These are phyloP conservation scores for Lycophotia porphyrea DNA, from an alignment of 2,888 invertebrate genomes.

Conservation along the genomic window DNA sequence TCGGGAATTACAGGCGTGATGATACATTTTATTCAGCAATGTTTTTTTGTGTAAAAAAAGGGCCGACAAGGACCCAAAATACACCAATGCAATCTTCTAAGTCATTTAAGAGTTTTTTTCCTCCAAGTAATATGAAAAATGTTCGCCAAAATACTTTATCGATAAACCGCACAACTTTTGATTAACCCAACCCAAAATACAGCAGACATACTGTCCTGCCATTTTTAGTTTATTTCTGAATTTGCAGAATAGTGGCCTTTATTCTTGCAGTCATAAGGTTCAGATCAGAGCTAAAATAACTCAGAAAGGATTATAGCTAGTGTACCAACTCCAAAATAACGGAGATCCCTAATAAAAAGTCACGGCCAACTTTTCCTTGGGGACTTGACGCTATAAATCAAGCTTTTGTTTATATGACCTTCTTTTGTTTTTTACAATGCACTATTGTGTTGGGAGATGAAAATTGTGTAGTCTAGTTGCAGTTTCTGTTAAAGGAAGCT, in stretches of 20 bases:
- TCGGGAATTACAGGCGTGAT: too few relatives aligned
- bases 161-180: slow-evolving; percentile 39
- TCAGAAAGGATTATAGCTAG: not conserved
- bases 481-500: not conserved
- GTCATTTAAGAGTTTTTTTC: not conserved
- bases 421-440: slow-evolving; percentile 46
- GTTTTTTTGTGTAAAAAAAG: too few relatives aligned
- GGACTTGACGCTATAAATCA: slow-evolving; percentile 61
- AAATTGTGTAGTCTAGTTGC: not conserved
- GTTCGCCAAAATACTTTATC: slow-evolving; percentile 2
- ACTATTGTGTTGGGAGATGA: slow-evolving; percentile 20
- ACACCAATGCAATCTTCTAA: not conserved
- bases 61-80: too few relatives aligned
- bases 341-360: slow-evolving; percentile 59
- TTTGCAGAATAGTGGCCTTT: not conserved
- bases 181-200: slow-evolving; percentile 36
- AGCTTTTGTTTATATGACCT: slow-evolving; percentile 56
- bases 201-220: slow-evolving; percentile 5
- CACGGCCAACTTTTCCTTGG: slow-evolving; percentile 49
- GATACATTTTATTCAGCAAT: not conserved
- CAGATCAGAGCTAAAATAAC: not conserved
- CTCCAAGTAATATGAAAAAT: slow-evolving; percentile 8
- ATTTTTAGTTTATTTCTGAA: not conserved
- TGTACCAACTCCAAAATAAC: slow-evolving; percentile 19
- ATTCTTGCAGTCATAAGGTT: not conserved